A percentile compares a stretch with the other conserved stretches of the same genome.
Evolutionary conservation across 2,888 invertebrate species (phyloP).

Genomic region (Thereva unica): DNA sequence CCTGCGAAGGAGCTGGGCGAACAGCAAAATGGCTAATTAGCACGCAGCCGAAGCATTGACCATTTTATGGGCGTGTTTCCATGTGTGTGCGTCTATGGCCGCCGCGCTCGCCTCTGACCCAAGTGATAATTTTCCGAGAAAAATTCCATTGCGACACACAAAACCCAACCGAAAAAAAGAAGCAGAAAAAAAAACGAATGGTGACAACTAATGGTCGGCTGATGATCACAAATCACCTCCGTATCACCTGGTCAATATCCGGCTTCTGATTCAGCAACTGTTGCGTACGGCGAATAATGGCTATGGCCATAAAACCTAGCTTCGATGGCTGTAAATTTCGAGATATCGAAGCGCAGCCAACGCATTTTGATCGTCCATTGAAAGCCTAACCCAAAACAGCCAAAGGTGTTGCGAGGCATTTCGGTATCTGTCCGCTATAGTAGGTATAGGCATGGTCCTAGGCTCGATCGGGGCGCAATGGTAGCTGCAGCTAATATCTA

Average conservation of each 20-base stretch:
- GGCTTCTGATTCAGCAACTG: conserved; percentile 31
- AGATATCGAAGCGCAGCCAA: conserved; percentile 27
- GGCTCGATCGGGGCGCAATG: background rate
- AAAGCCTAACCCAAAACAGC: conserved; percentile 22
- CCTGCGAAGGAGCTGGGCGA: too few relatives aligned
- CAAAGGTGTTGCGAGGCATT: too few relatives aligned
- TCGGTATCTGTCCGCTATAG: conserved; percentile 5
- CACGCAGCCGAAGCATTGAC: too few relatives aligned
- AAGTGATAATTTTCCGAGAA: too few relatives aligned
- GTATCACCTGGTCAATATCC: conserved; percentile 22
- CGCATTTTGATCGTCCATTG: conserved; percentile 14
- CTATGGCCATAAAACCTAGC: background rate
- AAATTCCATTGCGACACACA: too few relatives aligned
- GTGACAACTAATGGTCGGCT: too few relatives aligned
- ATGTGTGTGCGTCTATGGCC: too few relatives aligned
- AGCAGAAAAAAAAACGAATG: too few relatives aligned
- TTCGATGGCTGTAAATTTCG: conserved; percentile 22
- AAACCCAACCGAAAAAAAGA: too few relatives aligned
- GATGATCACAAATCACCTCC: conserved; percentile 18
- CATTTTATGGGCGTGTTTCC: too few relatives aligned
- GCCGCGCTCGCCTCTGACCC: too few relatives aligned
- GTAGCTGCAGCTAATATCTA: conserved; percentile 16
- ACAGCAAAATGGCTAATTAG: too few relatives aligned
- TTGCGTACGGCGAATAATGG: background rate
- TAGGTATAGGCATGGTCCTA: background rate